Base-by-base conservation (phyloP, 2,888 invertebrate species). In the Timandra comae region DNA sequence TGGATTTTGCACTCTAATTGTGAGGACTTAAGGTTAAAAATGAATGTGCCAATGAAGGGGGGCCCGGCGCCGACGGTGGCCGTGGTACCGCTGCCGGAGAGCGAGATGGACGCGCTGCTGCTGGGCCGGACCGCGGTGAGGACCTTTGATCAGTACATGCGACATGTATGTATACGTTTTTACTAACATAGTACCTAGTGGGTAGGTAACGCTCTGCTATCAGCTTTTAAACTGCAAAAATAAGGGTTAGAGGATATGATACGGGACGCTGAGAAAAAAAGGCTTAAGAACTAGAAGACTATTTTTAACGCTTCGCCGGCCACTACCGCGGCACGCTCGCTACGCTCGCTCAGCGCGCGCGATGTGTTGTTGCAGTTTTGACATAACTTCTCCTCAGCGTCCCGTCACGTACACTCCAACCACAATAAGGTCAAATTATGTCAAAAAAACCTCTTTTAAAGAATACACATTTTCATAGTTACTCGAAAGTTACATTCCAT, bases 61-160 rank as follows among this genome's bases (percentile, higher is more conserved):
- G 82, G 86, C 13, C 72, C 78, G 2, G 85, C 84, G 45, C 88
- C 88, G 40, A 87, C 88, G 44, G 89, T 88, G 68, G 85, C 87
- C 5, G 88, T 89, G 69, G 86, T 89, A 30, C 86, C 89, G 23
- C 87, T 89, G 21, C 88, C 90, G 5, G 92, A 92, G 71, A 91
- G 92, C 50, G 93, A 93, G 85, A 93, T 93, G 93, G 93, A 93
- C 65, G 93, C 93, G 27, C 75, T 93, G 52, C 88, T 93, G 46
- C 87, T 93, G 33, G 93, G 93, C 47, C 86, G 92, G 63, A 93
- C 92, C 30, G 90, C 91, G 91, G 93, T 93, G 87, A 92, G 92
- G 88, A 76, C 75, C 46, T 85, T 86, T 76, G 84, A 86, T 79
- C 84, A 82, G 80, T 86, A 82, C 84, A 69, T 82, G 69, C 69